Evolutionary conservation across 2,888 invertebrate species (phyloP).

Genomic region (Protophormia terraenovae): DNA sequence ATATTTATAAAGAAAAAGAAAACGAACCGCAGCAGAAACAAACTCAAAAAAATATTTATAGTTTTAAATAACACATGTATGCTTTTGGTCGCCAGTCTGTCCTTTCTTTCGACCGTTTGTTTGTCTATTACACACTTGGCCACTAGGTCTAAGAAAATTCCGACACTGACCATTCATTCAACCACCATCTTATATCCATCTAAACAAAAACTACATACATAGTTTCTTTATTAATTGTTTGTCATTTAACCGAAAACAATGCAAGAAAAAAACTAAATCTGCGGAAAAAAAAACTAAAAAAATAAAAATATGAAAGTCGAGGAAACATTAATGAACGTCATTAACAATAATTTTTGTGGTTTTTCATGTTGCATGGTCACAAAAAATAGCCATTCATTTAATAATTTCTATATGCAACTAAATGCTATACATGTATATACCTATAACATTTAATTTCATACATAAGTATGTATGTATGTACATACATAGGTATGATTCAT

Average conservation of each 20-base stretch:
- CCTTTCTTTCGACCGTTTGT: background rate
- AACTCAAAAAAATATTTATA: slow-evolving; percentile 10
- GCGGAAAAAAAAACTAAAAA: slow-evolving; percentile 26
- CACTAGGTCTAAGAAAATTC: background rate
- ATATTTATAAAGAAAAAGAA: background rate
- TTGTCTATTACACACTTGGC: background rate
- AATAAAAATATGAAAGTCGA: slow-evolving; percentile 56
- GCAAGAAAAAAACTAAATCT: background rate
- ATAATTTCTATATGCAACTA: slow-evolving; percentile 19
- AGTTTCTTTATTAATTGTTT: slow-evolving; percentile 57
- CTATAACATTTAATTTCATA: background rate
- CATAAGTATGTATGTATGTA: too few relatives aligned
- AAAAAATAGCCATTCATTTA: slow-evolving; percentile 17
- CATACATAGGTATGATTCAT: background rate
- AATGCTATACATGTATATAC: slow-evolving; percentile 6
- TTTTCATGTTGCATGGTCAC: slow-evolving; percentile 62
- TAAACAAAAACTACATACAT: slow-evolving; percentile 9
- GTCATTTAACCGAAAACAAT: slow-evolving; percentile 24
- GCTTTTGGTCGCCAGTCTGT: background rate
- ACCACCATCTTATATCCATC: slow-evolving; percentile 12
- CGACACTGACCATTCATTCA: slow-evolving; percentile 29
- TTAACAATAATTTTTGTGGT: slow-evolving; percentile 45
- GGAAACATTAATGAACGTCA: slow-evolving; percentile 56
- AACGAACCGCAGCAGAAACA: background rate
- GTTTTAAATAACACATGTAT: slow-evolving; percentile 18